These are phyloP conservation scores for Drosophila tsacasi DNA, from an alignment of 1,140 invertebrate genomes.

Conservation along the genomic window DNA sequence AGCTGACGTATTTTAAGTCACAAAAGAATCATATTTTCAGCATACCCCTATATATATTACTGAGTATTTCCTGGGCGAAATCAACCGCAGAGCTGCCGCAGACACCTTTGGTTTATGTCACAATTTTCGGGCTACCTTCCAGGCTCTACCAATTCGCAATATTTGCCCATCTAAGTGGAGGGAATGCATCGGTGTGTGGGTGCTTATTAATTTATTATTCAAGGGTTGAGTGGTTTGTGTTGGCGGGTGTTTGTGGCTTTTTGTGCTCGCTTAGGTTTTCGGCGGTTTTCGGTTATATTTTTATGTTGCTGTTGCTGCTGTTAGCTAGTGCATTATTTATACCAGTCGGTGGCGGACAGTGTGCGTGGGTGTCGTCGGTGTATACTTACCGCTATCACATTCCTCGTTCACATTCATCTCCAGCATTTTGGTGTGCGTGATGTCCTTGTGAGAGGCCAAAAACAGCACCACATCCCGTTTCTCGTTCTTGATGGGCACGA, in stretches of 20 bases:
- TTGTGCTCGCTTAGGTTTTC: constrained; percentile 30
- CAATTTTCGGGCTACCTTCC: constrained; percentile 3
- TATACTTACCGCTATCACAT: constrained; percentile 92
- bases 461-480: constrained; percentile 98
- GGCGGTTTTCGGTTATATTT: constrained; percentile 14
- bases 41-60: neutral
- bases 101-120: constrained; percentile 28
- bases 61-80: neutral
- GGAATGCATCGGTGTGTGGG: constrained; percentile 26
- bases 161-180: constrained; percentile 15
- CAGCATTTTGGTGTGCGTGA: constrained; percentile 95
- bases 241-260: constrained; percentile 20
- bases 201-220: constrained; percentile 52
- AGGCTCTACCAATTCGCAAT: neutral
- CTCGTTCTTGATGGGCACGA: constrained; percentile 99
- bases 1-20: neutral
- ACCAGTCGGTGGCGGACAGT: neutral
- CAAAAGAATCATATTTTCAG: neutral
- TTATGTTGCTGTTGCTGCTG: neutral
- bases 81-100: constrained; percentile 26
- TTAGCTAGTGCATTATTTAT: constrained; percentile 39
- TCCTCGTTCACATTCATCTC: constrained; percentile 92
- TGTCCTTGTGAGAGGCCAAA: constrained; percentile 98
- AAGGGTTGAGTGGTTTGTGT: constrained; percentile 16
- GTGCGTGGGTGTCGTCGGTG: constrained; percentile 7